Evolutionary conservation across 2,797 vertebrate genomes (phyloP).

Genomic region (Anguilla obscura): DNA sequence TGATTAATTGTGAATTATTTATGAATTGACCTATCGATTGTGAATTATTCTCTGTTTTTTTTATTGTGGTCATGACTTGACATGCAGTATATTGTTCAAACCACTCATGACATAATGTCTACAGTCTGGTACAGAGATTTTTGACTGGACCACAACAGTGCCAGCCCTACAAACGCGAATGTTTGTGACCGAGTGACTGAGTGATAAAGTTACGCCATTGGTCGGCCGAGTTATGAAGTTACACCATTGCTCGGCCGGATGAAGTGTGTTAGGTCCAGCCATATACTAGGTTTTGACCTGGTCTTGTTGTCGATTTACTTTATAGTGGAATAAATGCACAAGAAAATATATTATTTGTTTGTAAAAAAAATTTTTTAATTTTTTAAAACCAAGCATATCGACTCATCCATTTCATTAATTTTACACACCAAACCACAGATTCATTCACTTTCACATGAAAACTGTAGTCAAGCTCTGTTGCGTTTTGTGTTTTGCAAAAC

Average conservation of each 20-base stretch:
- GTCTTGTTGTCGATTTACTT: background rate
- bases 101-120: background rate
- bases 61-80: background rate
- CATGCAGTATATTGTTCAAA: background rate
- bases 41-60: background rate
- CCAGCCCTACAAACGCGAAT: no score
- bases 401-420: no score
- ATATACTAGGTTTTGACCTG: no score
- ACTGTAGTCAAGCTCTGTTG: background rate
- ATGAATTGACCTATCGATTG: background rate
- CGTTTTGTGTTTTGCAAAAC: background rate
- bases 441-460: background rate
- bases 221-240: no score
- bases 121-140: background rate
- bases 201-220: no score
- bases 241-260: no score
- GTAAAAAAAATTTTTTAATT: no score
- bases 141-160: no score
- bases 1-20: background rate
- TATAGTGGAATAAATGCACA: background rate
- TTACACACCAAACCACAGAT: background rate
- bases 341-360: background rate
- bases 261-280: no score
- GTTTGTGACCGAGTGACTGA: no score
- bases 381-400: background rate